phyloP scores from a whole-genome alignment of 2,797 vertebrate species.

The Neomorphus geoffroyi region DNA sequence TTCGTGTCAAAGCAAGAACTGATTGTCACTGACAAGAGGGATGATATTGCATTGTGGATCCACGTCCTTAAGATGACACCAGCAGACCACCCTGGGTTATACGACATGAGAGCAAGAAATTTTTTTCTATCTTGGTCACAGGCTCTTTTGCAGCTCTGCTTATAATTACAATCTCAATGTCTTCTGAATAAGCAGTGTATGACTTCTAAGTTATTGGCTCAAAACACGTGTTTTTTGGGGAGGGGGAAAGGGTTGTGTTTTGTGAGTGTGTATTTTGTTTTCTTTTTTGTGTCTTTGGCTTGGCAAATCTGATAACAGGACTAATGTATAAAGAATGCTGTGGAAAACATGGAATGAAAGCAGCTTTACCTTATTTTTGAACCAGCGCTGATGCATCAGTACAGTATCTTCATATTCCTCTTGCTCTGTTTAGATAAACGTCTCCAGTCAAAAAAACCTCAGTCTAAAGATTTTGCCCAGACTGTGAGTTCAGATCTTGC shows the following conservation, averaged over 20 bases:
- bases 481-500: neutral
- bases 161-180: neutral
- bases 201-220: neutral
- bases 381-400: neutral
- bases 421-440: neutral
- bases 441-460: slow-evolving; percentile 5
- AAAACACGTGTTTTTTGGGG: neutral
- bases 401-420: neutral
- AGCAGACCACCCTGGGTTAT: neutral
- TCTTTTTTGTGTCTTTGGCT: neutral
- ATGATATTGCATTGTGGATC: neutral
- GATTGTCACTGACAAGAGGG: neutral
- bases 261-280: neutral
- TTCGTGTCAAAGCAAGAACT: neutral
- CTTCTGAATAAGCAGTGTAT: neutral
- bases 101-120: neutral
- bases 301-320: neutral
- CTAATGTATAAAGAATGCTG: slow-evolving; percentile 9
- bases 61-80: neutral
- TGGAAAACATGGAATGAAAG: neutral
- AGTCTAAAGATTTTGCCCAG: neutral
- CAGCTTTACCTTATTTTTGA: slow-evolving; percentile 43
- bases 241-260: neutral
- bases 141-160: neutral
- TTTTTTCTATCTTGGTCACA: neutral